Conservation (phyloP, 2,113 vertebrate genomes). For the Seriola rivoliana region DNA sequence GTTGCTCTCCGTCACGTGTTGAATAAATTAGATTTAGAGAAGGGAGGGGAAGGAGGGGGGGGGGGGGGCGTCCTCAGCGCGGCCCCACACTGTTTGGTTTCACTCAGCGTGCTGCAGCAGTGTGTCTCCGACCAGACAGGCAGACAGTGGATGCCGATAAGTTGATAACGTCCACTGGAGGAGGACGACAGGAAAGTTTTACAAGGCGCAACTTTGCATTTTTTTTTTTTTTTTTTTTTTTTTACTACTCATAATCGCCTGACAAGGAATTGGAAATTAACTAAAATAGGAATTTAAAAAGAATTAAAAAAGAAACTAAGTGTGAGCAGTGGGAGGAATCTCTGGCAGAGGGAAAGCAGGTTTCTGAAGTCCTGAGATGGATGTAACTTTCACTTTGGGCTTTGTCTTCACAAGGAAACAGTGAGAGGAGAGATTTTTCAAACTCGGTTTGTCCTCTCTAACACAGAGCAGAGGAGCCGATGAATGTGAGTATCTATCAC, state of each 20-base stretch:
- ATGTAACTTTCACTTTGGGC: conserved; percentile 71
- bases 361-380: conserved; percentile 71
- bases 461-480: conserved; percentile 69
- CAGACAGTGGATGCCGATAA: conserved; percentile 46
- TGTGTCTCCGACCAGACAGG: conserved; percentile 15
- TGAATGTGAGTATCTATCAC: conserved; percentile 83
- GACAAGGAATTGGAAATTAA: not conserved
- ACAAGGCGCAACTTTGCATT: conserved; percentile 40
- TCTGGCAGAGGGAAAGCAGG: conserved; percentile 9
- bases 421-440: conserved; percentile 41
- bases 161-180: conserved; percentile 30
- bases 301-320: conserved; percentile 15
- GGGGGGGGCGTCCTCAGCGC: conserved; percentile 56
- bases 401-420: conserved; percentile 27
- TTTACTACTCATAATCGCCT: not conserved
- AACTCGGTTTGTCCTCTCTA: conserved; percentile 18
- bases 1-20: conserved; percentile 77
- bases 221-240: not conserved
- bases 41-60: conserved; percentile 5
- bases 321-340: conserved; percentile 5
- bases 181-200: conserved; percentile 48
- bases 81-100: conserved; percentile 62
- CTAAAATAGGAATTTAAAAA: not conserved
- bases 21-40: conserved; percentile 78
- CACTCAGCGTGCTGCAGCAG: conserved; percentile 64